These are phyloP conservation scores for Dynastes hyllus DNA, from an alignment of 2,888 invertebrate genomes.

Conservation along the genomic window DNA sequence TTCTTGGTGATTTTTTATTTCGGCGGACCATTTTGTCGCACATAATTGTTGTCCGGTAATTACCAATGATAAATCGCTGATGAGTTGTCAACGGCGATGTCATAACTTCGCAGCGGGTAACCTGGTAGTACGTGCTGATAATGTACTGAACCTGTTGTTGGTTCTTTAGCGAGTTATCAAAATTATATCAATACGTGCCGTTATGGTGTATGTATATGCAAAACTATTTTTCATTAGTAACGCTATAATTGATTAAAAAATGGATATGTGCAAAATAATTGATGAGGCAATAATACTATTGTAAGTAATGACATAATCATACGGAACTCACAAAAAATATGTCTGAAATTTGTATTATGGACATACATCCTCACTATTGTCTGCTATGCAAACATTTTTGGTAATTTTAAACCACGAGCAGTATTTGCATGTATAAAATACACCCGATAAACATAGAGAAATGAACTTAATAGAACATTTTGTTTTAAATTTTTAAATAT, in stretches of 20 bases:
- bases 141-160: constrained; percentile 21
- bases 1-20: constrained; percentile 39
- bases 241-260: neutral
- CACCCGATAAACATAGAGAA: no score
- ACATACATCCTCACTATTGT: no score
- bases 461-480: no score
- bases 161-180: neutral
- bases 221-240: neutral
- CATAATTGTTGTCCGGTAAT: constrained; percentile 48
- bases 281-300: no score
- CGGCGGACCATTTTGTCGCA: constrained; percentile 35
- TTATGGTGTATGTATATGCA: neutral
- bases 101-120: neutral
- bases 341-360: no score
- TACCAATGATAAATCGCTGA: constrained; percentile 46
- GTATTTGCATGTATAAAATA: no score
- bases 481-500: no score
- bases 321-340: no score
- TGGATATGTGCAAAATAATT: no score
- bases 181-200: constrained; percentile 11
- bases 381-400: no score
- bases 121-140: constrained; percentile 7
- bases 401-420: no score
- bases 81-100: constrained; percentile 43
- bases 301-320: no score